These are phyloP conservation scores for Bucco capensis DNA, from an alignment of 2,113 vertebrate genomes.

Conservation along the genomic window DNA sequence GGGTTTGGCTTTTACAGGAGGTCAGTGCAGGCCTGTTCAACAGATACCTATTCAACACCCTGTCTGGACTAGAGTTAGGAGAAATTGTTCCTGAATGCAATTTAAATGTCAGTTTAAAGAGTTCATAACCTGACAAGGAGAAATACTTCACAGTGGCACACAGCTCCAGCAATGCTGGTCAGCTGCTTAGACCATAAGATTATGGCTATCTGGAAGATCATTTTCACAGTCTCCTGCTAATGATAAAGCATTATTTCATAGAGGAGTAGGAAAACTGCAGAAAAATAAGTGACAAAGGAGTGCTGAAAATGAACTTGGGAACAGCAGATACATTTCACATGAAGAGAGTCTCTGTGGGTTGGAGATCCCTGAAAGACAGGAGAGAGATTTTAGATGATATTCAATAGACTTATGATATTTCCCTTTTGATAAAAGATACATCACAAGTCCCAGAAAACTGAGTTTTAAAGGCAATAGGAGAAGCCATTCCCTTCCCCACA, in stretches of 20 bases:
- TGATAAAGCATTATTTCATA: background rate
- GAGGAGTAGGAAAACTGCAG: background rate
- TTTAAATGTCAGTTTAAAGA: background rate
- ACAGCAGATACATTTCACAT: background rate
- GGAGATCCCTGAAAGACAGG: background rate
- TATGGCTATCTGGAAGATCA: background rate
- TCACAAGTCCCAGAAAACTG: background rate
- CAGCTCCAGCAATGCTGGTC: background rate
- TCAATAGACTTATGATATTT: background rate
- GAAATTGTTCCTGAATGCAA: background rate
- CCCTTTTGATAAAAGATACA: background rate
- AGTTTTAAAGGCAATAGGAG: background rate
- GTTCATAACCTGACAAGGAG: background rate
- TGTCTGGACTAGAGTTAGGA: background rate
- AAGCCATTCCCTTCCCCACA: background rate
- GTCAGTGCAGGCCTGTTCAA: background rate
- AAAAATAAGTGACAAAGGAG: background rate
- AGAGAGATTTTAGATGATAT: background rate
- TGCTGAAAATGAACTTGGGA: background rate
- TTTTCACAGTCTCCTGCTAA: background rate
- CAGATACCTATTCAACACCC: background rate
- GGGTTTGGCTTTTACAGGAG: background rate
- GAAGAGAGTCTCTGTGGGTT: background rate
- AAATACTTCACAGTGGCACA: background rate
- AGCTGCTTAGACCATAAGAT: background rate